Evolutionary conservation across 2,113 vertebrate genomes (phyloP).

Genomic region (Microcebus tavaratra): DNA sequence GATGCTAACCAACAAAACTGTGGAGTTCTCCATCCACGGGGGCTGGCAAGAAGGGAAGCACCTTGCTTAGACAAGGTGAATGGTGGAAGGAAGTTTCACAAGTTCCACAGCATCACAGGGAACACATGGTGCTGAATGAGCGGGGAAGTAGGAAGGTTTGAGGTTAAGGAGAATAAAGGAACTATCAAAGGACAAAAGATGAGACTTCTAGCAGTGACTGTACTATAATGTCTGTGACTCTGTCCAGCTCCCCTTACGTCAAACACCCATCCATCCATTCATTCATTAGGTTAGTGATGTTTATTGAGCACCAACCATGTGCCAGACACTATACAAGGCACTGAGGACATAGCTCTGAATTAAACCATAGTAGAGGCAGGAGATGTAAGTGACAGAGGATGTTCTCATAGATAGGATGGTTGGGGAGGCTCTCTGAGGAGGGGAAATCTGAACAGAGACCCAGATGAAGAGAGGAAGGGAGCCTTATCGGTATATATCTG

Average conservation of each 20-base stretch:
- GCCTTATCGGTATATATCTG: accelerated
- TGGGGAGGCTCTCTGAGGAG: not conserved
- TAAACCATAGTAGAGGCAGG: not conserved
- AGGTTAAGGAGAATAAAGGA: not conserved
- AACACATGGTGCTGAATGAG: not conserved
- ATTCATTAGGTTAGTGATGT: not conserved
- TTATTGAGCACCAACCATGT: not conserved
- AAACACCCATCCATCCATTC: not conserved
- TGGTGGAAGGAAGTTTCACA: not conserved
- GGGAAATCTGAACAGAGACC: not conserved
- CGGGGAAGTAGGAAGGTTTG: not conserved
- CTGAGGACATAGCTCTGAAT: not conserved
- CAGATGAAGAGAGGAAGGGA: not conserved
- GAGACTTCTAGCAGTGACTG: not conserved
- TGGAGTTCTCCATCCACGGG: not conserved
- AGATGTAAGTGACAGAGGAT: not conserved
- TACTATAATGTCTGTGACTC: not conserved
- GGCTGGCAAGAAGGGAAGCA: not conserved
- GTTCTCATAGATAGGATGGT: not conserved
- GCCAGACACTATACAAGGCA: not conserved
- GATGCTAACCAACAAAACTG: not conserved
- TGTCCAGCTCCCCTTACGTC: not conserved
- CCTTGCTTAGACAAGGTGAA: not conserved
- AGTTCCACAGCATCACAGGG: not conserved
- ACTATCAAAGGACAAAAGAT: not conserved